Evolutionary conservation across 2,797 vertebrate species (phyloP).

Genomic region (Arremon aurantiirostris): DNA sequence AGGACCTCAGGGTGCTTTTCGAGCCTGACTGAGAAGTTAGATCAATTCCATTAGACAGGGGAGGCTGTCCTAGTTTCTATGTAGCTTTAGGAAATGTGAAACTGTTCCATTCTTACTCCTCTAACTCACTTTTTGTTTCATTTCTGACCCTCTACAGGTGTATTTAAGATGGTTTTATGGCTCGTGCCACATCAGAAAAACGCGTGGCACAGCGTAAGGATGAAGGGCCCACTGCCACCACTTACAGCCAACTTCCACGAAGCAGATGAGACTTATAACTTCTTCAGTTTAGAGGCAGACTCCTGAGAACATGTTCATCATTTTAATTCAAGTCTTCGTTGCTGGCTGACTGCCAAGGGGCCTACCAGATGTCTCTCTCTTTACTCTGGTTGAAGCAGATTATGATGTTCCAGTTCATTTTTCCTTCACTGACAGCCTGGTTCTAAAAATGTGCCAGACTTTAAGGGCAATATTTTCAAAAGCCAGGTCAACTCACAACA

Average conservation of each 20-base stretch:
- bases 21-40: neutral
- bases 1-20: neutral
- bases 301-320: slow-evolving; percentile 78
- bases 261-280: slow-evolving; percentile 63
- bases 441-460: slow-evolving; percentile 72
- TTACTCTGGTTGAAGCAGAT: slow-evolving; percentile 70
- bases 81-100: neutral
- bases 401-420: slow-evolving; percentile 77
- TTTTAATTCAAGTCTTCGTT: slow-evolving; percentile 78
- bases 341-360: slow-evolving; percentile 77
- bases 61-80: neutral
- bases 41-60: neutral
- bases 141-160: neutral
- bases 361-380: slow-evolving; percentile 80
- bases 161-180: neutral
- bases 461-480: slow-evolving; percentile 68
- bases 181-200: neutral
- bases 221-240: neutral
- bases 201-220: accelerated
- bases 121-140: neutral
- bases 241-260: slow-evolving; percentile 60
- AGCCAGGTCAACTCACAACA: slow-evolving; percentile 64
- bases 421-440: slow-evolving; percentile 72
- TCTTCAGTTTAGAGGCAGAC: slow-evolving; percentile 66
- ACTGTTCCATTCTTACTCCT: neutral